A percentile compares a stretch with the other conserved stretches of the same genome.
Evolutionary conservation across 2,888 invertebrate genomes (phyloP).

Genomic region (Aradus depressus): DNA sequence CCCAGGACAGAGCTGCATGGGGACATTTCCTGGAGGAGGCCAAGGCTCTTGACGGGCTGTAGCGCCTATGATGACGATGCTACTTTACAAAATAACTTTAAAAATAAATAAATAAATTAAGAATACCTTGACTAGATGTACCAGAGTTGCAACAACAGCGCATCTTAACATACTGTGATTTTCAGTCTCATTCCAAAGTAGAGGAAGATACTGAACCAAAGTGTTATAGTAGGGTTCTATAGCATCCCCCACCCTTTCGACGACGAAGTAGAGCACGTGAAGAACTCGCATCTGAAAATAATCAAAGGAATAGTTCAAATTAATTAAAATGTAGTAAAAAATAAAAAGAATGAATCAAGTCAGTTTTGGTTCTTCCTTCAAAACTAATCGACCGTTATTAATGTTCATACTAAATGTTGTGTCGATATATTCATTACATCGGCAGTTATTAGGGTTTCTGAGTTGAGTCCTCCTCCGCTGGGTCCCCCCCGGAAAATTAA

Average conservation of each 20-base stretch:
- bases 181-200: slow-evolving; percentile 78
- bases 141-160: slow-evolving; percentile 76
- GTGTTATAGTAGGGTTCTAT: slow-evolving; percentile 58
- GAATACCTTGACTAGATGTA: slow-evolving; percentile 67
- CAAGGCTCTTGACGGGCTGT: too few relatives aligned
- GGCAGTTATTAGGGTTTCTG: too few relatives aligned
- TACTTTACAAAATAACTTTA: not conserved
- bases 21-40: too few relatives aligned
- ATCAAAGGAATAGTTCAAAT: slow-evolving; percentile 8
- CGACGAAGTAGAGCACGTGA: slow-evolving; percentile 77
- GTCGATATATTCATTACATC: too few relatives aligned
- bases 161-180: slow-evolving; percentile 83
- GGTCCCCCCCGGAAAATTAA: too few relatives aligned
- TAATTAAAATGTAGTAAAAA: too few relatives aligned
- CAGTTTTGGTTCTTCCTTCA: too few relatives aligned
- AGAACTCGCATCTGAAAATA: slow-evolving; percentile 70
- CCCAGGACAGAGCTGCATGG: too few relatives aligned
- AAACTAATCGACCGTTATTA: too few relatives aligned
- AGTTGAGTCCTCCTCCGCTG: too few relatives aligned
- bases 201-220: slow-evolving; percentile 71
- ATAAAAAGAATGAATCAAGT: not conserved
- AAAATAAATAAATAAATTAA: slow-evolving; percentile 2
- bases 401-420: too few relatives aligned
- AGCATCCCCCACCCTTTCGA: slow-evolving; percentile 70
- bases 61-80: too few relatives aligned